Percentiles rank a stretch among this genome's conserved stretches.
phyloP scores from a whole-genome alignment of 2,797 vertebrate genomes.

The Pseudomugil gertrudae region DNA sequence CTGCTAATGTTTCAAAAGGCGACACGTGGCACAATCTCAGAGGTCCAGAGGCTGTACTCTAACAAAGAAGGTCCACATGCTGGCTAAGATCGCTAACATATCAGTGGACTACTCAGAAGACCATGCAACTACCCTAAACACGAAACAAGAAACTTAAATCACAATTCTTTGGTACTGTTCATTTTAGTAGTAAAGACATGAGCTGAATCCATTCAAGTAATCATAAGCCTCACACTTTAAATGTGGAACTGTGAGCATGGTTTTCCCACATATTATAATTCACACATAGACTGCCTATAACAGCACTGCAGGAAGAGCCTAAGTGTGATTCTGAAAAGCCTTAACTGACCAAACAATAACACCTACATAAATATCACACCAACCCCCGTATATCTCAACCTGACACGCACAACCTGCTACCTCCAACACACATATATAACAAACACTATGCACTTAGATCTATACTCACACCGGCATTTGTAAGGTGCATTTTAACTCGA shows the following conservation, averaged over 20 bases:
- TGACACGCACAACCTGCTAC: conserved; percentile 73
- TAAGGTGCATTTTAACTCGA: conserved; percentile 23
- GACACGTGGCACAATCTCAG: conserved; percentile 42
- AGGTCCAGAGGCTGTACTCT: conserved; percentile 38
- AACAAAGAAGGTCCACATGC: conserved; percentile 53
- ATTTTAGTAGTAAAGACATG: conserved; percentile 17
- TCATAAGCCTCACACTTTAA: conserved; percentile 45
- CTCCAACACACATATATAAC: conserved; percentile 62
- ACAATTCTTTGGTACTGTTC: conserved; percentile 4
- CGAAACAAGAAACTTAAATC: background rate
- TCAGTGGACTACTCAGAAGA: background rate
- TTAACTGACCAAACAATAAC: conserved; percentile 78
- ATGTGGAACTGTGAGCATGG: conserved; percentile 38
- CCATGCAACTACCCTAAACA: conserved; percentile 11
- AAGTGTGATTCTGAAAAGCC: conserved; percentile 66
- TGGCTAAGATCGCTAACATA: conserved; percentile 26
- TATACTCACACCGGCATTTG: conserved; percentile 26
- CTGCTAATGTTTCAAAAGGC: conserved; percentile 58
- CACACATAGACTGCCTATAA: conserved; percentile 61
- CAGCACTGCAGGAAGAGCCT: conserved; percentile 54
- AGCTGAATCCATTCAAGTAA: conserved; percentile 39
- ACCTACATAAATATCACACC: conserved; percentile 73
- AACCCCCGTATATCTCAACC: conserved; percentile 65
- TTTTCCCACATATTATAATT: conserved; percentile 63
- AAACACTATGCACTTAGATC: conserved; percentile 36